A percentile compares a stretch with the other conserved stretches of the same genome.
Conservation (phyloP, 2,113 vertebrate genomes). For the Thomomys bottae region DNA sequence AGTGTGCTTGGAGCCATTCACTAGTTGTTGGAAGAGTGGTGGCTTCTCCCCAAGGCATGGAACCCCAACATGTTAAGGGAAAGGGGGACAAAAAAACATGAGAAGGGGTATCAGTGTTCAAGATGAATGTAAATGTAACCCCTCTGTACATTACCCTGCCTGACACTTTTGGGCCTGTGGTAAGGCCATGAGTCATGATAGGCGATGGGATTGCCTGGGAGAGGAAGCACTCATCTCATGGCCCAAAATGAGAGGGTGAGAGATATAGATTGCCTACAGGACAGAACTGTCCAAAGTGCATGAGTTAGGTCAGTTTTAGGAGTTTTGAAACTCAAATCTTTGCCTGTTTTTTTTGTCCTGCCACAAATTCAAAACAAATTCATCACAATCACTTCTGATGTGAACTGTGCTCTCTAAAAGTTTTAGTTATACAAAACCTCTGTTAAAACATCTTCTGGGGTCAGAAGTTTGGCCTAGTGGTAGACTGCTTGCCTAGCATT, state of each 20-base stretch:
- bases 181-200: neutral
- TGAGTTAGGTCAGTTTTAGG: neutral
- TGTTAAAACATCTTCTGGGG: conserved; percentile 11
- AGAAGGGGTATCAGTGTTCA: no score
- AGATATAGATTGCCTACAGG: neutral
- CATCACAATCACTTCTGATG: neutral
- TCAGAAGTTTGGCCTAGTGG: no score
- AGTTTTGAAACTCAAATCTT: neutral
- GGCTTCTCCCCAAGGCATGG: neutral
- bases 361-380: neutral
- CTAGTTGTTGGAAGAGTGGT: neutral
- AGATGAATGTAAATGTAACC: no score
- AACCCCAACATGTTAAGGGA: neutral
- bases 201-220: no score
- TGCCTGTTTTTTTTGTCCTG: conserved; percentile 5
- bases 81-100: no score
- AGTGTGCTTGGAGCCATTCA: neutral
- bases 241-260: neutral
- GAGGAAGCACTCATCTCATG: neutral
- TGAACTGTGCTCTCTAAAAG: neutral
- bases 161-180: neutral
- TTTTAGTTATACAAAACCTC: neutral
- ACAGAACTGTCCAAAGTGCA: neutral
- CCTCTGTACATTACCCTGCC: neutral
- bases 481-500: no score